A percentile compares a stretch with the other conserved stretches of the same genome.
phyloP scores from a whole-genome alignment of 2,888 invertebrate species.

The Stenoptilia bipunctidactyla region DNA sequence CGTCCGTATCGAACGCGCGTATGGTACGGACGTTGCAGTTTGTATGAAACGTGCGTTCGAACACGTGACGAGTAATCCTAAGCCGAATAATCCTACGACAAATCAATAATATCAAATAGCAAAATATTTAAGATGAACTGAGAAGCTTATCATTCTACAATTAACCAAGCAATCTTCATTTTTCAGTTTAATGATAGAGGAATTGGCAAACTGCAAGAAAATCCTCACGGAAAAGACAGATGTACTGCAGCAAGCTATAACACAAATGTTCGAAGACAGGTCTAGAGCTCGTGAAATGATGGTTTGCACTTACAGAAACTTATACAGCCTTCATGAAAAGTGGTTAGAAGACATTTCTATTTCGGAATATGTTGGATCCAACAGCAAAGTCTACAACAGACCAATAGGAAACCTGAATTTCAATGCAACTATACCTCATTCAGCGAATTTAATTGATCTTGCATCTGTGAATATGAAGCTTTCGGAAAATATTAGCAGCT shows the following conservation, averaged over 20 bases:
- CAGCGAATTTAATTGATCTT: constrained; percentile 75
- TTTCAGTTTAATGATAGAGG: constrained; percentile 91
- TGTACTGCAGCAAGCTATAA: constrained; percentile 77
- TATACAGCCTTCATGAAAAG: constrained; percentile 59
- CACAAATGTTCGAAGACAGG: constrained; percentile 78
- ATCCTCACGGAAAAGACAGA: constrained; percentile 78
- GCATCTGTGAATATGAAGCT: constrained; percentile 73
- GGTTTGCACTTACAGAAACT: constrained; percentile 74
- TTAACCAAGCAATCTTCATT: no score
- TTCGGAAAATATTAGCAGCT: constrained; percentile 70
- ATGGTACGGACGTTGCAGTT: no score
- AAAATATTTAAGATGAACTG: no score
- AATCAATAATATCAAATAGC: no score
- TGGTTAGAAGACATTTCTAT: constrained; percentile 57
- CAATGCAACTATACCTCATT: constrained; percentile 54
- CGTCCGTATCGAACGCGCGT: no score
- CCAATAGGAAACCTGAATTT: constrained; percentile 66
- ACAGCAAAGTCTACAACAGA: constrained; percentile 39
- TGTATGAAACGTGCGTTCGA: no score
- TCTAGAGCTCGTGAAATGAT: constrained; percentile 74
- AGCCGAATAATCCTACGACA: no score
- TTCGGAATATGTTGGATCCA: constrained; percentile 46
- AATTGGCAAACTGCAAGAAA: constrained; percentile 89
- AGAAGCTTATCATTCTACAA: no score
- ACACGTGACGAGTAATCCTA: no score